A percentile compares a stretch with the other conserved stretches of the same genome.
Conservation (phyloP, 2,113 vertebrate species). For the Poeciliopsis turrubarensis region DNA sequence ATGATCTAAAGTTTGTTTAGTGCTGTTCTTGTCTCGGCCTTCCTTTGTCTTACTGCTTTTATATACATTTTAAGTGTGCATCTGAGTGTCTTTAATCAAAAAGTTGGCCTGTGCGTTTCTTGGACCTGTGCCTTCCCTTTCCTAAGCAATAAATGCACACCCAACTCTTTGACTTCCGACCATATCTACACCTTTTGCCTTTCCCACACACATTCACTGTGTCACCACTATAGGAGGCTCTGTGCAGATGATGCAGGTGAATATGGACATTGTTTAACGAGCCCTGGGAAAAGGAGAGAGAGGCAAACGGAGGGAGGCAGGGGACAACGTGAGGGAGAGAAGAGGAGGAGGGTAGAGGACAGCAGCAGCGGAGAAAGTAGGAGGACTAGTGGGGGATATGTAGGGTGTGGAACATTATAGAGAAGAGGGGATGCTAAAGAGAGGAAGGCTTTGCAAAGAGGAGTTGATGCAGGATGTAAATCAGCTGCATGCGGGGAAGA, state of each 20-base stretch:
- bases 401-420: not conserved
- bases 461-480: slow-evolving; percentile 30
- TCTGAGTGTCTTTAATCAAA: not conserved
- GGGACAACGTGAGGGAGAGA: slow-evolving; percentile 40
- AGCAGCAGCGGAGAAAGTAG: slow-evolving; percentile 25
- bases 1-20: slow-evolving; percentile 35
- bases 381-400: not conserved
- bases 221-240: slow-evolving; percentile 53
- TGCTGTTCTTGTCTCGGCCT: slow-evolving; percentile 7
- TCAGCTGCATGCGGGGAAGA: slow-evolving; percentile 27
- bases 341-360: slow-evolving; percentile 52
- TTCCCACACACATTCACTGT: slow-evolving; percentile 33
- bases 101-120: slow-evolving; percentile 22
- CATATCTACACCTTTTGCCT: slow-evolving; percentile 6
- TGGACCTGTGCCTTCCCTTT: slow-evolving; percentile 17
- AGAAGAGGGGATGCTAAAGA: slow-evolving; percentile 2
- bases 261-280: slow-evolving; percentile 74
- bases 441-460: not conserved
- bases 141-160: slow-evolving; percentile 29
- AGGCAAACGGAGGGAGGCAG: slow-evolving; percentile 27
- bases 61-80: slow-evolving; percentile 8
- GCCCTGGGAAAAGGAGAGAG: slow-evolving; percentile 53
- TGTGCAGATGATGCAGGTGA: slow-evolving; percentile 67
- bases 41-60: slow-evolving; percentile 1
- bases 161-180: slow-evolving; percentile 38